These are phyloP conservation scores for Trichogramma evanescens DNA, from an alignment of 2,888 invertebrate genomes.

Conservation along the genomic window DNA sequence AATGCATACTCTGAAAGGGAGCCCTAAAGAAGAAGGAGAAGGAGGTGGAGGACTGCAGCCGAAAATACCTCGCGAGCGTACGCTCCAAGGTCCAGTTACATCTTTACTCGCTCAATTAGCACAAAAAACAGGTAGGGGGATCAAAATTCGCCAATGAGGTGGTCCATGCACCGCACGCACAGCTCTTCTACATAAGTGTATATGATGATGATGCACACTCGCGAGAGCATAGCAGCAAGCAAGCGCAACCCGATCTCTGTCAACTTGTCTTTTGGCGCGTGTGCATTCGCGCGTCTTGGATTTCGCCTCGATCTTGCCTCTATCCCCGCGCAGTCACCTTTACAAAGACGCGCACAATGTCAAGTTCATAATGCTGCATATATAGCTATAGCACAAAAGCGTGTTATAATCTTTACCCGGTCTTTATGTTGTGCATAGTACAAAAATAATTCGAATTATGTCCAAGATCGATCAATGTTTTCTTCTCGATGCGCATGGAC, in stretches of 20 bases:
- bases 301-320: constrained; percentile 35
- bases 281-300: constrained; percentile 35
- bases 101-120: constrained; percentile 48
- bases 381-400: no score
- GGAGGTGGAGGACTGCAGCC: constrained; percentile 23
- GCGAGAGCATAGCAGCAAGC: background rate
- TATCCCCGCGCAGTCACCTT: no score
- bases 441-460: no score
- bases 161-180: constrained; percentile 30
- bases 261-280: constrained; percentile 34
- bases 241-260: constrained; percentile 44
- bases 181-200: no score
- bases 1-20: background rate
- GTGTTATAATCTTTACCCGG: no score
- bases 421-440: no score
- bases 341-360: no score
- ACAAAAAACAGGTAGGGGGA: constrained; percentile 43
- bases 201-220: no score
- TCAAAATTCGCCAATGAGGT: constrained; percentile 43
- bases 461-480: no score
- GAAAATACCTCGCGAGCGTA: constrained; percentile 44
- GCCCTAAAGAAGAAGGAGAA: constrained; percentile 33
- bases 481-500: no score
- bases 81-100: constrained; percentile 45
- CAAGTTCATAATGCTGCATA: no score